Percentiles rank a stretch among this genome's conserved stretches.
phyloP scores from a whole-genome alignment of 1,140 invertebrate species.

The Tetragnatha versicolor region DNA sequence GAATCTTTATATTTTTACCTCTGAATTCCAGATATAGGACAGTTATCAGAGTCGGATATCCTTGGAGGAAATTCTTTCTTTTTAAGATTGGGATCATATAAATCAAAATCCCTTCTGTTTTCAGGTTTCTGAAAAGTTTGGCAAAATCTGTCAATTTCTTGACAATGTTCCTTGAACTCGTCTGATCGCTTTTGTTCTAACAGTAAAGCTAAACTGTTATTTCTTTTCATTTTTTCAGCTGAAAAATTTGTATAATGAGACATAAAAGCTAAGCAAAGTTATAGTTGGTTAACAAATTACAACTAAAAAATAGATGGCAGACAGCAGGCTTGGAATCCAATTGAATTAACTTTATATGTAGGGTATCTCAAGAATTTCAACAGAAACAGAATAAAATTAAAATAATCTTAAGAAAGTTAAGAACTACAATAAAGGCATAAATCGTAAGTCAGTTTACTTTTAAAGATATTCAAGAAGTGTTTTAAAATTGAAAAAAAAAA shows the following conservation, averaged over 20 bases:
- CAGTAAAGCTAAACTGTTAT: neutral
- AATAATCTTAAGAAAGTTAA: too few species aligned
- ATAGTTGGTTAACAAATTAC: too few species aligned
- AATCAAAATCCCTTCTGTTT: conserved; percentile 80
- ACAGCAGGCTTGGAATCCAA: too few species aligned
- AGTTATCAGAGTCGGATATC: conserved; percentile 74
- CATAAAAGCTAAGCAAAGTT: neutral
- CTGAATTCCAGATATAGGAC: conserved; percentile 76
- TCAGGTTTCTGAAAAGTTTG: conserved; percentile 76
- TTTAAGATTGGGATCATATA: conserved; percentile 79
- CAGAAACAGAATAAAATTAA: too few species aligned
- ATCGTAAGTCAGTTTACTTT: neutral
- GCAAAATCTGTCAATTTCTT: conserved; percentile 79
- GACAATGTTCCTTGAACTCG: conserved; percentile 72
- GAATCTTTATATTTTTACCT: too few species aligned
- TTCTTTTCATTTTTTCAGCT: conserved; percentile 22
- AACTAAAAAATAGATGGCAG: too few species aligned
- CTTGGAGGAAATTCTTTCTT: conserved; percentile 78
- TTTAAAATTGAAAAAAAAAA: too few species aligned
- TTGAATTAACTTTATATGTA: too few species aligned
- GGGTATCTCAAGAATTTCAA: too few species aligned
- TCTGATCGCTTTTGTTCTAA: conserved; percentile 59
- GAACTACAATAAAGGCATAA: too few species aligned
- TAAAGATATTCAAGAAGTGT: neutral
- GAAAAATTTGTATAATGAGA: neutral